Base-by-base conservation (phyloP, 2,888 invertebrate genomes). In the Chymomyza procnemis region DNA sequence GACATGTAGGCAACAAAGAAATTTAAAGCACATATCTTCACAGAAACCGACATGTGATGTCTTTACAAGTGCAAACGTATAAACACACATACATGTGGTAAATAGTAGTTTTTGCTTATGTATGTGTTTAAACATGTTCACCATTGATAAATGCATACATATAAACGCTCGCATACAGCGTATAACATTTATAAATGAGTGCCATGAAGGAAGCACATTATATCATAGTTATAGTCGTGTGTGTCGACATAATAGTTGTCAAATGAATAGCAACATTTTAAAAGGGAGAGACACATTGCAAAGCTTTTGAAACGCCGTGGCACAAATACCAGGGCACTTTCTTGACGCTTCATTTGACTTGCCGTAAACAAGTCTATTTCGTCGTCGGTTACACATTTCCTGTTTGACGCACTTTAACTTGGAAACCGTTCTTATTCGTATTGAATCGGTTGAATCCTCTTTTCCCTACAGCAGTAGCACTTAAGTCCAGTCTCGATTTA, bases 251-350 rank as follows among this genome's bases (percentile, higher is more conserved):
- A 72, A 71, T 74, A 74, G 76, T 71, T 74, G 74, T 72, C 71
- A 79, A 85, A 79, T 83, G 85, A 85, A 83, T 78, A 74, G 83
- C 67, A 71, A 79, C 75, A 79, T 74, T 71, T 69, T 58, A 69
- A 66, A 57, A 12, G 34, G 12, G 34, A 41, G 34, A 12, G 9
- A 12, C 34, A 41, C 26, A 26, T 8, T 26, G 8, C 26, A 64
- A 57, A 64, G 67, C 63, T 60, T 64, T 66, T 55, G 50, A 47
- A 67, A 58, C 41, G 47, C 57, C 34, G 6, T 12, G 34, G 6
- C 57, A 65, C 65, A 73, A 73, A 69, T 73, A 73, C 61, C 69
- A 69, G 63, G 61, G 59, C 69, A 59, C 52, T 41, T 30, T 50
- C 65, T 30, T 41, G 18, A 52, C 70, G 68, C 70, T 67, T 77